Evolutionary conservation across 1,140 invertebrate genomes (phyloP).

Genomic region (Melipona quadrifasciata): DNA sequence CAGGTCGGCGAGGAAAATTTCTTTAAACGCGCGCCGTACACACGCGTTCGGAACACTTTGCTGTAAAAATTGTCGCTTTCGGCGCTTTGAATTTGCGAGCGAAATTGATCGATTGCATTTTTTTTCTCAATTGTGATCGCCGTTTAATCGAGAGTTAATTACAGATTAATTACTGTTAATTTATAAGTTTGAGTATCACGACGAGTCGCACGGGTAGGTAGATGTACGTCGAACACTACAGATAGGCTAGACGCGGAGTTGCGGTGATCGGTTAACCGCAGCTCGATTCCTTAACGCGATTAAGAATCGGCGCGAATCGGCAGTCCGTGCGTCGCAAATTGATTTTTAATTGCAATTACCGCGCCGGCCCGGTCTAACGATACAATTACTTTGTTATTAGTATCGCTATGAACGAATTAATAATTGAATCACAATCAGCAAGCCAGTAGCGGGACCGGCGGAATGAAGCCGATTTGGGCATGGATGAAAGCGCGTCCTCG

Average conservation of each 20-base stretch:
- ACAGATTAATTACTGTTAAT: no score
- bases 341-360: slow-evolving; percentile 41
- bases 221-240: neutral
- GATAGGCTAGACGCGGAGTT: neutral
- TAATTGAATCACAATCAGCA: slow-evolving; percentile 46
- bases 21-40: neutral
- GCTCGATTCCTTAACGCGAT: slow-evolving; percentile 9
- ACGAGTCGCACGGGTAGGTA: no score
- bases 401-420: slow-evolving; percentile 44
- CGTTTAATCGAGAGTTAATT: neutral
- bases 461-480: neutral
- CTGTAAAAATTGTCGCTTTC: neutral
- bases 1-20: neutral
- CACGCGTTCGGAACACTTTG: neutral
- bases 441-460: neutral
- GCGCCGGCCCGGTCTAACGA: neutral
- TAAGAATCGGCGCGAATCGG: neutral
- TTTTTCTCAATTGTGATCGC: neutral
- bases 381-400: slow-evolving; percentile 37
- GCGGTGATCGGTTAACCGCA: neutral
- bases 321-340: neutral
- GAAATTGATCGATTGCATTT: neutral
- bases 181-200: no score
- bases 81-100: neutral
- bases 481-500: slow-evolving; percentile 1